Base-by-base conservation (phyloP, 2,888 invertebrate species). In the Yponomeuta cagnagella region DNA sequence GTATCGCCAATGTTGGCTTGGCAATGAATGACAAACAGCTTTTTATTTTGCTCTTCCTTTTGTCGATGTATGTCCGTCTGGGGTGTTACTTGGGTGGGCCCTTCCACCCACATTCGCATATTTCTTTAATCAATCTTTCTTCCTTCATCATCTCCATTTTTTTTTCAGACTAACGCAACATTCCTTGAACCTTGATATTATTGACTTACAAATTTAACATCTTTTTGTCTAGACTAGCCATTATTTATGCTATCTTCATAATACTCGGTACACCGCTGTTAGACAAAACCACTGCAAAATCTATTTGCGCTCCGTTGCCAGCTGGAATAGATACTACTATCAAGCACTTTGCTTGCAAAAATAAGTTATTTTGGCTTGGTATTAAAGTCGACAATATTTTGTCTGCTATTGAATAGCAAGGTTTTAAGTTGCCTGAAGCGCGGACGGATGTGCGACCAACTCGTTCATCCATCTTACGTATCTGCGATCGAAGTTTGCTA, bases 401-500 rank as follows among this genome's bases (percentile, higher is more conserved):
- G 12, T 15, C 23, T 43, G 15, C 48, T 23, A 12, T 48, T 5
- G n/a, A 31, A 37, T 37, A 9, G 15, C 63, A 63, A 70, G 63
- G 37, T 63, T 63, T 37, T 15, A 63, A 70, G 63, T 70, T 43
- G 70, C 70, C 63, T 70, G 52, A 12, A 70, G 70, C 63, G 48
- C 33, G 68, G 31, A 43, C 68, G 70, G 70, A 70, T 70, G 70
- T 63, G 2, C 70, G 37, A 63, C 70, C 31, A 68, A 10, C 63
- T 37, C 70, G 70, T 63, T 68, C 63, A 63, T 63, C 70, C 23
- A 63, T 63, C 37, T 70, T 63, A 10, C 48, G 70, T 70, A 70
- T 63, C 70, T 70, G 30, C 48, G 68, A 68, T 68, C 68, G 15
- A 70, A 70, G 63, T 63, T 70, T 33, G 63, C 37, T 70, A 63